A percentile compares a stretch with the other conserved stretches of the same genome.
phyloP scores from a whole-genome alignment of 2,888 invertebrate species.

The Laothoe populi region DNA sequence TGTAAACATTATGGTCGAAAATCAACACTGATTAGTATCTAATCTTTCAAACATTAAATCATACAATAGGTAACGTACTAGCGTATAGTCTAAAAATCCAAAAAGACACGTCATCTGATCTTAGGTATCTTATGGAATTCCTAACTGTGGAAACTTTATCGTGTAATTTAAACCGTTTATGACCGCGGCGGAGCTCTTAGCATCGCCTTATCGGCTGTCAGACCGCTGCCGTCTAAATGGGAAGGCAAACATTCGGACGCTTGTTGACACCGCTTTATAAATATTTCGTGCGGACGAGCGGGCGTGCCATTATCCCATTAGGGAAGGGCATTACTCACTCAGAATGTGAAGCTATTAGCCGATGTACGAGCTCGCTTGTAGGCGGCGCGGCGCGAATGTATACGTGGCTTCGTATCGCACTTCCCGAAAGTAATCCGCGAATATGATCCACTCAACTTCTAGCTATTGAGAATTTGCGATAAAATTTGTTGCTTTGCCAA shows the following conservation, averaged over 20 bases:
- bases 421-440: constrained; percentile 23
- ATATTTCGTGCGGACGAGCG: constrained; percentile 70
- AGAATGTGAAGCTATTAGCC: constrained; percentile 73
- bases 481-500: constrained; percentile 11
- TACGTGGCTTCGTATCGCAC: constrained; percentile 16
- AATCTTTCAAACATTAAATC: constrained; percentile 15
- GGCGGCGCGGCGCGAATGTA: constrained; percentile 2
- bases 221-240: constrained; percentile 63
- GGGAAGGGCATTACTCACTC: constrained; percentile 77
- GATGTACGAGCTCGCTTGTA: constrained; percentile 33
- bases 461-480: constrained; percentile 17
- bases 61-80: background rate
- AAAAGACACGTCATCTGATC: constrained; percentile 4
- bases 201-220: constrained; percentile 62
- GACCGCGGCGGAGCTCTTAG: constrained; percentile 37
- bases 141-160: constrained; percentile 22
- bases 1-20: constrained; percentile 24
- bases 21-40: constrained; percentile 27
- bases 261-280: constrained; percentile 81
- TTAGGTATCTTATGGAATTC: constrained; percentile 1
- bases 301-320: constrained; percentile 80
- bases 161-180: constrained; percentile 37
- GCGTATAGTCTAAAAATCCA: background rate
- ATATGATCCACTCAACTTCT: constrained; percentile 24
- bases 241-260: constrained; percentile 71